Percentiles rank a stretch among this genome's conserved stretches.
Conservation (phyloP, 2,113 vertebrate genomes). For the Salvelinus alpinus region DNA sequence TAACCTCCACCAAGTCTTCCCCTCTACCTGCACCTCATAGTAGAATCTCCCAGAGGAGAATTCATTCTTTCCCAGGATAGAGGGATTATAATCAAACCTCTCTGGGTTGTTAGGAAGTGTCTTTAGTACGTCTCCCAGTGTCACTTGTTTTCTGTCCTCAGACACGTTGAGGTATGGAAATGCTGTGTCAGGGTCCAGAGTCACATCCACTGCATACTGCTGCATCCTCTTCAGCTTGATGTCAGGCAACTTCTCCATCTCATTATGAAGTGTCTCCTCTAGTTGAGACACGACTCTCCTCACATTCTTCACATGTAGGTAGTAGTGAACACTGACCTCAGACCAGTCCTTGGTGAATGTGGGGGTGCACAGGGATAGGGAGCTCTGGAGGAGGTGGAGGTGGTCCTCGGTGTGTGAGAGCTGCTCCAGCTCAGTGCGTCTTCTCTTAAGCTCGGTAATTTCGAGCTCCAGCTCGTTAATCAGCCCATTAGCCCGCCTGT, state of each 20-base stretch:
- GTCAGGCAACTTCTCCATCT: constrained; percentile 4
- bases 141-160: constrained; percentile 29
- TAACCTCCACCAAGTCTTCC: constrained; percentile 55
- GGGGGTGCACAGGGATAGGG: not conserved
- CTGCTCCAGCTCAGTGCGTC: not conserved
- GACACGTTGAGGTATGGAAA: constrained; percentile 46
- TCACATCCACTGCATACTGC: constrained; percentile 24
- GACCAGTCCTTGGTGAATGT: constrained; percentile 23
- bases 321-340: not conserved
- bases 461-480: constrained; percentile 34
- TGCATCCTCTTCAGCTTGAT: constrained; percentile 16
- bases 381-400: constrained; percentile 31
- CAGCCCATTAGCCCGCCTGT: constrained; percentile 14
- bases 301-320: not conserved
- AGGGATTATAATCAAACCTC: constrained; percentile 23
- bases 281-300: constrained; percentile 15
- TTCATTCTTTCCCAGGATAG: constrained; percentile 42
- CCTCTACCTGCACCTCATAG: constrained; percentile 53
- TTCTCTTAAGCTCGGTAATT: constrained; percentile 25
- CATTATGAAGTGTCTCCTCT: constrained; percentile 4
- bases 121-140: not conserved
- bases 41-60: constrained; percentile 41
- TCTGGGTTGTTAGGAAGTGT: not conserved
- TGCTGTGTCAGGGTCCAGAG: constrained; percentile 41
- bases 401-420: constrained; percentile 36